These are phyloP conservation scores for Plutella xylostella DNA, from an alignment of 2,888 invertebrate genomes.

Conservation along the genomic window DNA sequence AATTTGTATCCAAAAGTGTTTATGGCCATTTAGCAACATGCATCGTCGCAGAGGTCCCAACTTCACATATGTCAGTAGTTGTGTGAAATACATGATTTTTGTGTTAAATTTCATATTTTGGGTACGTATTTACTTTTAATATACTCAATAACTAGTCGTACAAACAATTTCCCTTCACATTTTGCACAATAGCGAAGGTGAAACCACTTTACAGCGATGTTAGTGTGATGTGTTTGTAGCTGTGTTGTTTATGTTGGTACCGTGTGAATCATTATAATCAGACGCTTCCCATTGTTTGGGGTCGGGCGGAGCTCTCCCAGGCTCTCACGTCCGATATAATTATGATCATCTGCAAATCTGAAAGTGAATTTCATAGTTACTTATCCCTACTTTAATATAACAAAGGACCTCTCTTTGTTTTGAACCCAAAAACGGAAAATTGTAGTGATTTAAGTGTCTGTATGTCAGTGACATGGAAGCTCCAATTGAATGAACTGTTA, in stretches of 20 bases:
- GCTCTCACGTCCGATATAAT: too few relatives aligned
- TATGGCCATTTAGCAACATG: slow-evolving; percentile 38
- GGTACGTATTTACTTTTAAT: slow-evolving; percentile 73
- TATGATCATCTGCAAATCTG: too few relatives aligned
- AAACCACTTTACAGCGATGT: background rate
- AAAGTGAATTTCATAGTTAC: too few relatives aligned
- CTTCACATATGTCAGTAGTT: slow-evolving; percentile 86
- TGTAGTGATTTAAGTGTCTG: too few relatives aligned
- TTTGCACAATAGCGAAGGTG: too few relatives aligned
- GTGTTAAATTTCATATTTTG: slow-evolving; percentile 90
- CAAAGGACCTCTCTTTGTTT: too few relatives aligned
- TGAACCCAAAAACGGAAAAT: too few relatives aligned
- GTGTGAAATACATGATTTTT: slow-evolving; percentile 92
- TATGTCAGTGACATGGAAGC: too few relatives aligned
- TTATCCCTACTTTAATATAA: too few relatives aligned
- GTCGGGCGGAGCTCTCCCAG: too few relatives aligned
- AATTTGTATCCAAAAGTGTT: slow-evolving; percentile 15
- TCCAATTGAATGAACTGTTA: too few relatives aligned
- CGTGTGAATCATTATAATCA: slow-evolving; percentile 1
- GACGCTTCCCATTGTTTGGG: background rate
- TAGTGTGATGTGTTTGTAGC: background rate
- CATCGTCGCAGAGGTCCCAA: slow-evolving; percentile 75
- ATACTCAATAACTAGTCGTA: background rate
- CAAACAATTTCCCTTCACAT: background rate
- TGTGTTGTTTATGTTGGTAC: background rate